A percentile compares a stretch with the other conserved stretches of the same genome.
phyloP scores from a whole-genome alignment of 2,888 invertebrate genomes.

The Nymphalis c-album region DNA sequence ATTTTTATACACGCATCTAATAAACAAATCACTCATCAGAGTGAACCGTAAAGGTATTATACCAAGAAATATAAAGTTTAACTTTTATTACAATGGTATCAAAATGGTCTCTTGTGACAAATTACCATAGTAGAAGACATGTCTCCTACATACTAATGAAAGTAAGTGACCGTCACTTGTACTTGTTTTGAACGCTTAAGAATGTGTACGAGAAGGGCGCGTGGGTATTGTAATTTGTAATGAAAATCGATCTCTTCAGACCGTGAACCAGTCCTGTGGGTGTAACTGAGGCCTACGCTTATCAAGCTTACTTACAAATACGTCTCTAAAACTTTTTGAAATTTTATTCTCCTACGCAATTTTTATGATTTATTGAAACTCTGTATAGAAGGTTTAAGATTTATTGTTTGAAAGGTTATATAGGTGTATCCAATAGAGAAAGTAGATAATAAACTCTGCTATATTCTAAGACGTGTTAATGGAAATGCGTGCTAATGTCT shows the following conservation, averaged over 20 bases:
- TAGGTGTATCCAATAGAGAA: conserved; percentile 18
- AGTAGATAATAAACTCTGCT: conserved; percentile 22
- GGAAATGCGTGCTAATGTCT: conserved; percentile 15
- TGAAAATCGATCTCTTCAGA: conserved; percentile 74
- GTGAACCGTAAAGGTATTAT: no score
- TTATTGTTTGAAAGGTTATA: conserved; percentile 7
- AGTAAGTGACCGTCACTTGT: conserved; percentile 51
- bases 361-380: conserved; percentile 52
- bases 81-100: background rate
- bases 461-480: conserved; percentile 30
- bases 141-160: conserved; percentile 27
- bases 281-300: conserved; percentile 63
- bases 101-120: background rate
- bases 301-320: conserved; percentile 50
- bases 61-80: no score
- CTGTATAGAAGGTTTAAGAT: conserved; percentile 9
- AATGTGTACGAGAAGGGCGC: conserved; percentile 61
- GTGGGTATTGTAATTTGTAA: conserved; percentile 74
- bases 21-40: no score
- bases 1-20: no score
- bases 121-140: background rate
- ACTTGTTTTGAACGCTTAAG: conserved; percentile 49
- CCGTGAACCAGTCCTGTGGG: conserved; percentile 72
- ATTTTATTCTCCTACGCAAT: conserved; percentile 57
- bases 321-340: conserved; percentile 56